phyloP scores from a whole-genome alignment of 2,888 invertebrate species.

The Bruchidius siliquastri region DNA sequence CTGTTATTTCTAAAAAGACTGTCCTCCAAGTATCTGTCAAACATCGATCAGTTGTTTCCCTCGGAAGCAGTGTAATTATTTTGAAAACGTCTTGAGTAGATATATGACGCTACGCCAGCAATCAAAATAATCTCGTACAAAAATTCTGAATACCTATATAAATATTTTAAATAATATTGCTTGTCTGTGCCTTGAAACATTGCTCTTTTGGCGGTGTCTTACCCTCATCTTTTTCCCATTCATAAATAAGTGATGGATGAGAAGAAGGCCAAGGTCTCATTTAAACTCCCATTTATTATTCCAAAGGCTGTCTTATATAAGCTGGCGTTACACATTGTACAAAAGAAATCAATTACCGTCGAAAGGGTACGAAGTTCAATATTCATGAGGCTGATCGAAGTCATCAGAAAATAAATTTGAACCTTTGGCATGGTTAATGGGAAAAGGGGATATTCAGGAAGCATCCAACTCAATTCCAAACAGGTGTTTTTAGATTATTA shows the following conservation, averaged over 20 bases:
- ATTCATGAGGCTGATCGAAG: background rate
- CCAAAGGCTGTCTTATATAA: background rate
- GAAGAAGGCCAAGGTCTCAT: background rate
- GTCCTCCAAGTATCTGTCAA: too few relatives aligned
- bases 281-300: background rate
- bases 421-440: background rate
- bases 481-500: background rate
- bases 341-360: background rate
- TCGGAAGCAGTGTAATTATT: too few relatives aligned
- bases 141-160: background rate
- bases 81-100: too few relatives aligned
- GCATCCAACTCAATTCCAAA: background rate
- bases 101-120: too few relatives aligned
- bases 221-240: background rate
- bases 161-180: background rate
- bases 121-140: background rate
- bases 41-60: too few relatives aligned
- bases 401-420: background rate
- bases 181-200: background rate
- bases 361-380: background rate
- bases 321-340: background rate
- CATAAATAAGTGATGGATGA: background rate
- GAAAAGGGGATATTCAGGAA: background rate
- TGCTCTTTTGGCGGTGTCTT: background rate
- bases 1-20: too few relatives aligned